Conservation (phyloP, 2,797 vertebrate genomes). For the Liasis olivaceus region DNA sequence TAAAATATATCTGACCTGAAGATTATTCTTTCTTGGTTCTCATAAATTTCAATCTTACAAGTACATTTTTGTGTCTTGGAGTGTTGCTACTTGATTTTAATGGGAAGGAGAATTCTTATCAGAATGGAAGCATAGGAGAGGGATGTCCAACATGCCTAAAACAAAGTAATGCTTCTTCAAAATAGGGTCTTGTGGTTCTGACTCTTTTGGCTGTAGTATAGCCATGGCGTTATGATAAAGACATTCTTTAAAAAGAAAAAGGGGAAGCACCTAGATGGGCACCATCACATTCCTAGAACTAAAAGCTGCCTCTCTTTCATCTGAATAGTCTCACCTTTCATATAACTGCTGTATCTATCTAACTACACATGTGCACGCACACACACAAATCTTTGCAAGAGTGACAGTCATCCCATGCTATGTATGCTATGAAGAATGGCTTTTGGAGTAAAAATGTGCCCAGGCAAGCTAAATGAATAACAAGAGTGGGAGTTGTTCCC, state of each 20-base stretch:
- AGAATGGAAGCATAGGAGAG: neutral
- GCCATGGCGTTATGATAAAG: constrained; percentile 71
- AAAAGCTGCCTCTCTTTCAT: constrained; percentile 55
- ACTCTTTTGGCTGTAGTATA: constrained; percentile 63
- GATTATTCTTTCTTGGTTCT: constrained; percentile 16
- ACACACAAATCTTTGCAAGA: neutral
- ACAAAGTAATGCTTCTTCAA: constrained; percentile 54
- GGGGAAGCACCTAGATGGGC: constrained; percentile 62
- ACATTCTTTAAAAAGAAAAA: constrained; percentile 18
- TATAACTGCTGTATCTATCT: neutral
- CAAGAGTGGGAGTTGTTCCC: neutral
- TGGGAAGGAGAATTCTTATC: constrained; percentile 22
- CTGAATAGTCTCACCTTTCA: constrained; percentile 46
- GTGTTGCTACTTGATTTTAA: constrained; percentile 8
- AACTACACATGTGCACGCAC: neutral
- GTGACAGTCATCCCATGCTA: constrained; percentile 4
- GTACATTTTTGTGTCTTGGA: constrained; percentile 28
- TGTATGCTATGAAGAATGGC: neutral
- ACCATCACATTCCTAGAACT: constrained; percentile 68
- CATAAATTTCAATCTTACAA: constrained; percentile 10
- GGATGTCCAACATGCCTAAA: constrained; percentile 43
- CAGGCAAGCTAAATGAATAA: neutral
- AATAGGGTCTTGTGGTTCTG: constrained; percentile 64
- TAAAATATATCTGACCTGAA: neutral
- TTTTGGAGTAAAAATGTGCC: neutral